Conservation (phyloP, 2,888 invertebrate genomes). For the Tethea ocularis region DNA sequence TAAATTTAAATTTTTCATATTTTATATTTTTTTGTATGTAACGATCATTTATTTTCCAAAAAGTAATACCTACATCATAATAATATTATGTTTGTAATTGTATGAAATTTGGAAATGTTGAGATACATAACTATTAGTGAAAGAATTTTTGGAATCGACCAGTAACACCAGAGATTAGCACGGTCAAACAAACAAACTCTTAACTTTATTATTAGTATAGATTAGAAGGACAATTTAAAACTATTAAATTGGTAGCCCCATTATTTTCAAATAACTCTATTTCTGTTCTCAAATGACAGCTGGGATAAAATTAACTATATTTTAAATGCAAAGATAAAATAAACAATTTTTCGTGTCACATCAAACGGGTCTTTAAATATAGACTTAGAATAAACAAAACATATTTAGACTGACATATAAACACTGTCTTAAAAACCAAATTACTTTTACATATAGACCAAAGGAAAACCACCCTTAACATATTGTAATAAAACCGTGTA, state of each 20-base stretch:
- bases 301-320: slow-evolving; percentile 40
- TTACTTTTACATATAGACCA: not conserved
- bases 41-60: no score
- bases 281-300: slow-evolving; percentile 35
- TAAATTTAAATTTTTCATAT: no score
- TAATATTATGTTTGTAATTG: no score
- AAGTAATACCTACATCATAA: no score
- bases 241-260: not conserved
- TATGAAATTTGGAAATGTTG: no score
- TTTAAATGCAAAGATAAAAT: slow-evolving; percentile 47
- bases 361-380: slow-evolving; percentile 53
- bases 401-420: slow-evolving; percentile 36
- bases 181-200: no score
- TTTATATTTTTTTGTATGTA: no score
- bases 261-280: slow-evolving; percentile 12
- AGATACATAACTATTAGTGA: no score
- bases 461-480: slow-evolving; percentile 16
- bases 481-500: slow-evolving; percentile 6
- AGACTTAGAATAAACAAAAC: slow-evolving; percentile 43
- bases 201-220: no score
- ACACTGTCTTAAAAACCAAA: slow-evolving; percentile 10
- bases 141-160: no score
- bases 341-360: slow-evolving; percentile 54
- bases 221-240: no score
- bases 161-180: no score